A percentile compares a stretch with the other conserved stretches of the same genome.
phyloP scores from a whole-genome alignment of 2,797 vertebrate species.

The Melanotaenia maccullochi region DNA sequence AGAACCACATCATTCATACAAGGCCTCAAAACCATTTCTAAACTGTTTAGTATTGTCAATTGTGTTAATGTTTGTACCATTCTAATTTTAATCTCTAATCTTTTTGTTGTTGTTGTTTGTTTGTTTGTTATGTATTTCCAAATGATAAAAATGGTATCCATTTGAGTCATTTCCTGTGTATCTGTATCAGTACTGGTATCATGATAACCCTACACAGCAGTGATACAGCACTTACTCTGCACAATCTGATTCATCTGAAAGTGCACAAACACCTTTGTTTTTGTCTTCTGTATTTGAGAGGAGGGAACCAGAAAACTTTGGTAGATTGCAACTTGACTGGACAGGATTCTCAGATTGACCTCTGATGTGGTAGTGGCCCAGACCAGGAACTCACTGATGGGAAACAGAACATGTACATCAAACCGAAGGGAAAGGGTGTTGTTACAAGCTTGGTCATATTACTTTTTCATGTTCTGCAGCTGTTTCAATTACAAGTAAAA shows the following conservation, averaged over 20 bases:
- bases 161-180: too few species aligned
- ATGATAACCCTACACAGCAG: background rate
- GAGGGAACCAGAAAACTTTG: slow-evolving; percentile 54
- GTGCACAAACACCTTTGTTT: slow-evolving; percentile 18
- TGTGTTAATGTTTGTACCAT: too few species aligned
- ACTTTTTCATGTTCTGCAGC: slow-evolving; percentile 12
- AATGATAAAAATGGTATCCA: too few species aligned
- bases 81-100: too few species aligned
- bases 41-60: too few species aligned
- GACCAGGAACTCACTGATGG: slow-evolving; percentile 77
- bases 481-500: slow-evolving; percentile 6
- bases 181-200: too few species aligned
- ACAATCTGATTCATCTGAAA: background rate
- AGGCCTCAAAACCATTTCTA: too few species aligned
- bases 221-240: background rate
- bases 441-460: slow-evolving; percentile 14
- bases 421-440: slow-evolving; percentile 13
- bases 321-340: slow-evolving; percentile 26
- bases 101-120: too few species aligned
- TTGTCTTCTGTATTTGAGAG: slow-evolving; percentile 73
- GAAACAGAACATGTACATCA: slow-evolving; percentile 32
- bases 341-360: slow-evolving; percentile 75
- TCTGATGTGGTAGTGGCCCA: slow-evolving; percentile 77
- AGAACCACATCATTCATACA: too few species aligned
- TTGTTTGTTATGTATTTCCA: too few species aligned